These are phyloP conservation scores for Eumeta japonica DNA, from an alignment of 1,140 invertebrate species.

Conservation along the genomic window DNA sequence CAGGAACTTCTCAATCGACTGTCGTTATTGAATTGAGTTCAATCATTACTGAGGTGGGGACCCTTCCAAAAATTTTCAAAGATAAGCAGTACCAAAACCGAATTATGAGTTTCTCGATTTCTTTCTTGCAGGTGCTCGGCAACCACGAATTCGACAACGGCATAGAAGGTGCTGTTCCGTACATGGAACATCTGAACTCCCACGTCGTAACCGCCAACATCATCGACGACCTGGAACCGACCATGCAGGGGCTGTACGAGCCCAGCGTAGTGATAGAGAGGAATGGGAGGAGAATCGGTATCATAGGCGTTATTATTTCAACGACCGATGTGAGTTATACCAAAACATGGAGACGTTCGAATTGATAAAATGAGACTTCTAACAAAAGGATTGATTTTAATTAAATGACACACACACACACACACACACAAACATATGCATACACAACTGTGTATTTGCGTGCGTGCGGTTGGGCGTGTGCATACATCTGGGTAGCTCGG, in stretches of 20 bases:
- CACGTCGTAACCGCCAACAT: constrained; percentile 76
- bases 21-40: too few relatives aligned
- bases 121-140: constrained; percentile 67
- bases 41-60: too few relatives aligned
- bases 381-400: background rate
- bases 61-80: too few relatives aligned
- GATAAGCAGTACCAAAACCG: too few relatives aligned
- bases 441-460: too few relatives aligned
- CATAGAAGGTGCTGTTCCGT: constrained; percentile 71
- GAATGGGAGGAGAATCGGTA: constrained; percentile 69
- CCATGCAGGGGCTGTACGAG: constrained; percentile 62
- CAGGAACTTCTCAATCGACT: too few relatives aligned
- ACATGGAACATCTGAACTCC: constrained; percentile 64
- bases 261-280: constrained; percentile 63
- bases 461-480: too few relatives aligned
- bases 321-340: constrained; percentile 64
- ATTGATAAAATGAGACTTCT: background rate
- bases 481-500: too few relatives aligned
- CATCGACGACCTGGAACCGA: constrained; percentile 68
- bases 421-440: too few relatives aligned
- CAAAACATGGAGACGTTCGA: background rate
- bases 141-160: constrained; percentile 89
- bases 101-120: too few relatives aligned
- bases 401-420: too few relatives aligned
- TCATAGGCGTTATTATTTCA: constrained; percentile 78